Percentiles rank a stretch among this genome's conserved stretches.
Evolutionary conservation across 2,797 vertebrate species (phyloP).

Genomic region (Myotis vivesi): DNA sequence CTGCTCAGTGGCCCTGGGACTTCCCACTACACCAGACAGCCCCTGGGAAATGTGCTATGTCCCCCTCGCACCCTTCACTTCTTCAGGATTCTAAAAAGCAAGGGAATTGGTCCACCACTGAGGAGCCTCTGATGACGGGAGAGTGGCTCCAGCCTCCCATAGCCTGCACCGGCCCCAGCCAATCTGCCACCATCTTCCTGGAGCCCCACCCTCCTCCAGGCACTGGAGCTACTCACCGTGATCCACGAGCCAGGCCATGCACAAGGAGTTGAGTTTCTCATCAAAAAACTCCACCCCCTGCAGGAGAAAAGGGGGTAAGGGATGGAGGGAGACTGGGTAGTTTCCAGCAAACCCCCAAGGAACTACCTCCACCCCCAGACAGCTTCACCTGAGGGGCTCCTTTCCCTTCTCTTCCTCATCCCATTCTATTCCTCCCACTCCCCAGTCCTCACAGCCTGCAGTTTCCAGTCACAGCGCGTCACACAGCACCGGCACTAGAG

Average conservation of each 20-base stretch:
- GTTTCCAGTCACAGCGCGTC: not conserved
- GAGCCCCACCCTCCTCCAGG: not conserved
- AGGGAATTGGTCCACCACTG: too few species aligned
- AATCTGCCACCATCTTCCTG: not conserved
- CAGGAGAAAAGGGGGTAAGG: not conserved
- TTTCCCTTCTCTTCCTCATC: not conserved
- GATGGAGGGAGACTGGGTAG: not conserved
- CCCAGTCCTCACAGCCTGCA: not conserved
- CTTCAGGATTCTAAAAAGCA: not conserved
- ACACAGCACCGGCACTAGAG: accelerated
- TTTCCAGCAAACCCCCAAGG: accelerated
- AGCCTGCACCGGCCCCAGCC: accelerated
- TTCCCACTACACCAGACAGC: not conserved
- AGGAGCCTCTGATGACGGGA: not conserved
- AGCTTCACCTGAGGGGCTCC: not conserved
- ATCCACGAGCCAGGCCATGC: slow-evolving; percentile 88
- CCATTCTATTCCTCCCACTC: not conserved
- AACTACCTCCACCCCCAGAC: accelerated
- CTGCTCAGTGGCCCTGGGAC: accelerated
- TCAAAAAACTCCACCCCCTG: slow-evolving; percentile 87
- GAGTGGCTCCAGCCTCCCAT: not conserved
- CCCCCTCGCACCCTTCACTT: not conserved
- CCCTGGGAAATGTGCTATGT: accelerated
- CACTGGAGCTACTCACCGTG: slow-evolving; percentile 77
- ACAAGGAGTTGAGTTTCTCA: slow-evolving; percentile 86